Base-by-base conservation (phyloP, 2,797 vertebrate genomes). In the Ceryle rudis region DNA sequence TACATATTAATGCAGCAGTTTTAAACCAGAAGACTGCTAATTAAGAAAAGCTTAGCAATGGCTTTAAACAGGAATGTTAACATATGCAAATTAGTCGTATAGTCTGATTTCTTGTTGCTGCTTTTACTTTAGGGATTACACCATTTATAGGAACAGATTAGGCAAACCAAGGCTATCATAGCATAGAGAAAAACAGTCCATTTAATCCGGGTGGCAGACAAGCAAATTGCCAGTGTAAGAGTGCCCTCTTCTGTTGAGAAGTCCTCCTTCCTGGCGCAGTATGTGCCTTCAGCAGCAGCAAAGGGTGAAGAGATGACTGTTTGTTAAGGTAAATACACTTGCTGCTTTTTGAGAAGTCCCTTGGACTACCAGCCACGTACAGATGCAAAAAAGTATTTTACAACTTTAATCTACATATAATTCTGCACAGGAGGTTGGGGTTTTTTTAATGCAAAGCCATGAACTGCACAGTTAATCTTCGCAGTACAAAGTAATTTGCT, bases 51-150 rank as follows among this genome's bases (percentile, higher is more conserved):
- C 96, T 97, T 97, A 97, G 96, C 95, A 90, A 72, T 95, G 89
- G 96, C 96, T 96, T 97, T 97, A 97, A 97, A 96, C 94, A 94
- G 70, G 94, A 97, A 96, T 97, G 97, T 97, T 97, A 97, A 97
- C 96, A 97, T 88, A 97, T 97, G 96, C 77, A 97, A 96, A 97
- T 97, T 6, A 96, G 85, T 49, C 16, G 4, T 81, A 95, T 69
- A 95, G 95, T 92, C 96, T 95, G 95, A 96, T 97, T 97, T 84
- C 91, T 97, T 94, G 78, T 86, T 60, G 85, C 94, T 0, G 70
- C 90, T 97, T 97, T 97, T 92, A 96, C 93, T 96, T 92, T 31
- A 89, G 95, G 96, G 97, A 97, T 97, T 97, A 97, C 91, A 97
- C 28, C 95, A 97, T 93, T 97, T 97, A 97, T 35, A 80, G 90